Percentiles rank a stretch among this genome's conserved stretches.
Evolutionary conservation across 2,113 vertebrate species (phyloP).

Genomic region (Capricornis sumatraensis): DNA sequence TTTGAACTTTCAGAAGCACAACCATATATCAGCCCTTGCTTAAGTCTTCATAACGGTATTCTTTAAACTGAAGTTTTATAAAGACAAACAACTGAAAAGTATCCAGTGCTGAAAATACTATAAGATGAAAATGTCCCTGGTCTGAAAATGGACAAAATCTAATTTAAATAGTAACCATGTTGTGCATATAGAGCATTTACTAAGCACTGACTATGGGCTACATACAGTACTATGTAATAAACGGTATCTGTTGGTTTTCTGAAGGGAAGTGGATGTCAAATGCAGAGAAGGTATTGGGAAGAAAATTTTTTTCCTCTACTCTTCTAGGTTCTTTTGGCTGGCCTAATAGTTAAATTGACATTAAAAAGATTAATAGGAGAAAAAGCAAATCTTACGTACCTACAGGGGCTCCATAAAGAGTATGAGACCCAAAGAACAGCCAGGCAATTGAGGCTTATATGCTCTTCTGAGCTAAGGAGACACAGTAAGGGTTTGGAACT

Average conservation of each 20-base stretch:
- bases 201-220: neutral
- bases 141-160: neutral
- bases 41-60: neutral
- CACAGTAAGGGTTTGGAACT: neutral
- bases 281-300: neutral
- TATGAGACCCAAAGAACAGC: neutral
- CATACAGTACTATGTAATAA: neutral
- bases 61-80: neutral
- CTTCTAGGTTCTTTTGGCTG: neutral
- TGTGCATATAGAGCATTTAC: neutral
- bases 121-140: neutral
- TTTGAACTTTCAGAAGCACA: conserved; percentile 12
- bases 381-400: neutral
- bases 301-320: neutral
- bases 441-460: neutral
- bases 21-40: neutral
- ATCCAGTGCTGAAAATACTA: neutral
- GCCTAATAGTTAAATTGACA: neutral
- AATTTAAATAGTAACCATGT: conserved; percentile 6
- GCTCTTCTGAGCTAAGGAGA: neutral
- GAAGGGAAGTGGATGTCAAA: neutral
- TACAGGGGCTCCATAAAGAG: neutral
- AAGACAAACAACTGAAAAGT: neutral
- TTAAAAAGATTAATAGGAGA: neutral
- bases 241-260: neutral